Evolutionary conservation across 2,888 invertebrate species (phyloP), one percentile per base, ranked within the genome.

Genomic region (Nezara viridula): DNA sequence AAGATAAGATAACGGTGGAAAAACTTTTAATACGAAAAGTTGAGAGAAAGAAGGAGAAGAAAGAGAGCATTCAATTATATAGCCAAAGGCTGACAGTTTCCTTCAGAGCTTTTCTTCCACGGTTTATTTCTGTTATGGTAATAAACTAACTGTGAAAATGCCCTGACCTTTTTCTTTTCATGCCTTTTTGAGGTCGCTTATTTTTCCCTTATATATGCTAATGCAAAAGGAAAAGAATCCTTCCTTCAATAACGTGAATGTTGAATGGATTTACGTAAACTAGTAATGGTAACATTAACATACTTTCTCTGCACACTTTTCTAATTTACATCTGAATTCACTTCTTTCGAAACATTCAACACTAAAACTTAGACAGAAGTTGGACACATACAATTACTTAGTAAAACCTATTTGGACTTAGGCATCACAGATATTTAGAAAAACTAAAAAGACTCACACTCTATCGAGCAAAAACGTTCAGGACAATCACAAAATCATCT

Each of bases 21-120:
- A 55, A 73, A 73, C 66, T 73, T 73, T 73, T 73, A 73, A 73
- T 73, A 73, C 37, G 66, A 37, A 73, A 73, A 73, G 66, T 73
- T 73, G 16, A 73, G 37, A 32, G 66, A 16, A 60, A 37, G 37
- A 37, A 73, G 37, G 66, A 14, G 16, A 37, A 73, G 32, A 32
- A 66, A 37, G 37, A 73, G 66, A 73, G 3, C 66, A 73, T 73
- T 73, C 32, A 37, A 73, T 73, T 37, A 73, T 32, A 73, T 73
- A 37, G 32, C 32, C 19, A 32, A 37, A 32, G 37, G 66, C 32
- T 37, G 66, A 37, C 66, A 73, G 66, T 73, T 19, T 73, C 37
- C 66, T 66, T 66, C 3, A 19, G 32, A 6, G 37, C 66, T 73
- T 73, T 73, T 73, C 66, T 73, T 73, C 66, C 37, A 19, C 37